phyloP scores from a whole-genome alignment of 1,140 invertebrate genomes.

The Thalassaphorura encarpata region DNA sequence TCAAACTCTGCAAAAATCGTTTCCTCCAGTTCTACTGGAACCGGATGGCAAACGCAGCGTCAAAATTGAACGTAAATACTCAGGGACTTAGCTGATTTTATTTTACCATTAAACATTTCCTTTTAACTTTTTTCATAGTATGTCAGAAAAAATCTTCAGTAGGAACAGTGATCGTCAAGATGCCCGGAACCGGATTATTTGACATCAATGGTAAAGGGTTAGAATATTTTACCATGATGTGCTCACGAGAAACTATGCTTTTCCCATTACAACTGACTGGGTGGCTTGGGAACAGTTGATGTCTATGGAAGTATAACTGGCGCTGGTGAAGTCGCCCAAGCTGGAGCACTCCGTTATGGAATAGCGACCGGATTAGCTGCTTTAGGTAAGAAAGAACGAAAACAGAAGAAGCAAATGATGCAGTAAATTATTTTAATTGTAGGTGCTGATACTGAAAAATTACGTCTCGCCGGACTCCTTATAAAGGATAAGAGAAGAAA shows the following conservation, averaged over 20 bases:
- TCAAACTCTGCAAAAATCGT: slow-evolving; percentile 42
- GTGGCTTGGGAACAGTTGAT: slow-evolving; percentile 67
- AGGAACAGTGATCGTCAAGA: slow-evolving; percentile 54
- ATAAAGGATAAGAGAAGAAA: slow-evolving; percentile 63
- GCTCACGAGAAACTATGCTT: slow-evolving; percentile 43
- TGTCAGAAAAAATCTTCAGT: slow-evolving; percentile 58
- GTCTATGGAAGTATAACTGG: slow-evolving; percentile 60
- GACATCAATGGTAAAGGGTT: slow-evolving; percentile 59
- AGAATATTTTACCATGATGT: slow-evolving; percentile 21
- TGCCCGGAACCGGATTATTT: slow-evolving; percentile 70
- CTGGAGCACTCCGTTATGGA: slow-evolving; percentile 75
- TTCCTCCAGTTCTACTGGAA: slow-evolving; percentile 35
- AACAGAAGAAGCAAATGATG: background rate
- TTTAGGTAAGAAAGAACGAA: slow-evolving; percentile 54
- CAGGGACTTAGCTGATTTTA: slow-evolving; percentile 1
- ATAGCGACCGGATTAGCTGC: slow-evolving; percentile 63
- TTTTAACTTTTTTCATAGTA: slow-evolving; percentile 44
- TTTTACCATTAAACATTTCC: background rate
- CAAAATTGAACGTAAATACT: slow-evolving; percentile 28
- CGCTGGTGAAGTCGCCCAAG: slow-evolving; percentile 55
- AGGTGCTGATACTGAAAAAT: slow-evolving; percentile 52
- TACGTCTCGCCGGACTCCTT: slow-evolving; percentile 84
- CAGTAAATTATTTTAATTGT: background rate
- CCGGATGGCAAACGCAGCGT: slow-evolving; percentile 23
- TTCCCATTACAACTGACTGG: slow-evolving; percentile 74